Conservation (phyloP, 2,113 vertebrate species). For the Dicaeum eximium region DNA sequence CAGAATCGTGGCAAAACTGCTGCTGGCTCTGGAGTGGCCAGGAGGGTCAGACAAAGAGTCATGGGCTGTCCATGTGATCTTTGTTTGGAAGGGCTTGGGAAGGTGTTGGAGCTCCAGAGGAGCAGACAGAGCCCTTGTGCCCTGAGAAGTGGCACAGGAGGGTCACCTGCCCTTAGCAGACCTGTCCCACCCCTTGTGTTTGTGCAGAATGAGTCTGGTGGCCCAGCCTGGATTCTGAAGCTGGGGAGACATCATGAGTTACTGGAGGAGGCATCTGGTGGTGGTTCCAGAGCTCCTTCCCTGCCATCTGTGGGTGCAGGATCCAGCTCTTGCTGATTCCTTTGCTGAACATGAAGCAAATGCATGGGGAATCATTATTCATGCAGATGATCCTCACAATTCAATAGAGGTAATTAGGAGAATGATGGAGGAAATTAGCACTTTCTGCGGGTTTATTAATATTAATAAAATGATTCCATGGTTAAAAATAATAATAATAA, state of each 20-base stretch:
- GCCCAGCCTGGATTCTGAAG: not conserved
- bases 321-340: not conserved
- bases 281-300: not conserved
- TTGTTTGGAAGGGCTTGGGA: not conserved
- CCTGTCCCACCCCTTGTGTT: not conserved
- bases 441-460: conserved; percentile 78
- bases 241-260: not conserved
- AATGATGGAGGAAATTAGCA: conserved; percentile 80
- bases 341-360: conserved; percentile 18
- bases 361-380: conserved; percentile 69
- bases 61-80: not conserved
- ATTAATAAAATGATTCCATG: conserved; percentile 75
- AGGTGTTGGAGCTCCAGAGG: not conserved
- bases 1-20: not conserved
- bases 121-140: not conserved
- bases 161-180: not conserved
- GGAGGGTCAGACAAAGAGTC: not conserved
- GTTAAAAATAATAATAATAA: conserved; percentile 68
- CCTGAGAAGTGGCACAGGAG: rapidly evolving
- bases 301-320: not conserved
- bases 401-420: conserved; percentile 79
- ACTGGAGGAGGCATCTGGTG: not conserved
- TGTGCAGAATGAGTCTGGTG: not conserved
- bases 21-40: rapidly evolving
- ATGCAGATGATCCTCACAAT: conserved; percentile 77